A percentile compares a stretch with the other conserved stretches of the same genome.
Conservation (phyloP, 2,113 vertebrate genomes). For the Poicephalus gulielmi region DNA sequence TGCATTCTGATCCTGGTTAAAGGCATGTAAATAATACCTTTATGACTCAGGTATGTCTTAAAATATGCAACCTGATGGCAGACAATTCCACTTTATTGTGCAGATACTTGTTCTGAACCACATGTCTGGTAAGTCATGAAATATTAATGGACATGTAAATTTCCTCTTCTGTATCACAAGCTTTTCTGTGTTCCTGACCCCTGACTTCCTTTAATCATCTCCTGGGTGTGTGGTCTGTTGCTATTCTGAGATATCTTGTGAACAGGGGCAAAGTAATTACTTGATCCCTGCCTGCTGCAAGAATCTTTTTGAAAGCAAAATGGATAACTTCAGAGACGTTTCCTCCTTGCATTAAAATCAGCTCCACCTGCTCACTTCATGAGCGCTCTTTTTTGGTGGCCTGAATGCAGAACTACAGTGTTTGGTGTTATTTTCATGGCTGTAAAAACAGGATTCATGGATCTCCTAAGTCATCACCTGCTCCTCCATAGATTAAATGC, state of each 20-base stretch:
- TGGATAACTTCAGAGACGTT: neutral
- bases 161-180: neutral
- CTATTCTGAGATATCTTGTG: conserved; percentile 2
- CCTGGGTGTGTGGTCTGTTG: conserved; percentile 57
- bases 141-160: conserved; percentile 38
- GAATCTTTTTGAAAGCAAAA: conserved; percentile 1
- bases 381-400: neutral
- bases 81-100: neutral
- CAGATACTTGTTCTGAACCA: conserved; percentile 12
- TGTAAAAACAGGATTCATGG: neutral
- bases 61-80: neutral
- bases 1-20: neutral
- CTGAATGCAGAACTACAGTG: neutral
- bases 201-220: conserved; percentile 59
- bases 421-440: neutral
- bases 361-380: neutral
- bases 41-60: neutral
- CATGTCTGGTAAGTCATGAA: conserved; percentile 3
- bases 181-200: conserved; percentile 21
- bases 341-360: conserved; percentile 12
- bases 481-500: neutral
- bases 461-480: neutral
- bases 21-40: neutral
- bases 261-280: conserved; percentile 22
- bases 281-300: conserved; percentile 9